Evolutionary conservation across 2,113 vertebrate genomes (phyloP).

Genomic region (Scopus umbretta): DNA sequence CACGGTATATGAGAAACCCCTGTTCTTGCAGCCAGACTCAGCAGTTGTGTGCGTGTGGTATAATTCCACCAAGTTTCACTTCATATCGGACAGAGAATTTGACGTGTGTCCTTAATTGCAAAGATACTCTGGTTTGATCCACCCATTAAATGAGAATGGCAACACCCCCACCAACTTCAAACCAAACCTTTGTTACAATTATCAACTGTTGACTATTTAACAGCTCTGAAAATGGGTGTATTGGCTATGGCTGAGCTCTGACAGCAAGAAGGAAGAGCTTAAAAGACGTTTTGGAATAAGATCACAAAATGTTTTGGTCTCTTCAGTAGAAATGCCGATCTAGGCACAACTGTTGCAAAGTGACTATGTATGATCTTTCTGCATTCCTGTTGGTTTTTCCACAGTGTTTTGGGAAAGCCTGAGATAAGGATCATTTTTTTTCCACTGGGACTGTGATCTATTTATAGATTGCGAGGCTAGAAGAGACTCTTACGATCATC

Average conservation of each 20-base stretch:
- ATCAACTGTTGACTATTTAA: neutral
- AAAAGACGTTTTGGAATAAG: neutral
- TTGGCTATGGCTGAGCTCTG: neutral
- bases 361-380: neutral
- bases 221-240: neutral
- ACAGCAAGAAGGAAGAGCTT: neutral
- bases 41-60: neutral
- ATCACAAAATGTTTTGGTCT: neutral
- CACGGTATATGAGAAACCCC: fast-evolving
- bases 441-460: neutral
- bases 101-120: neutral
- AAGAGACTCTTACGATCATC: neutral
- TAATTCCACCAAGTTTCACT: neutral
- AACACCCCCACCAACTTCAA: neutral
- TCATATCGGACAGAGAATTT: neutral
- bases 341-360: neutral
- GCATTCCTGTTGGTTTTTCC: neutral
- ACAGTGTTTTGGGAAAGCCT: neutral
- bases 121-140: neutral
- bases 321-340: neutral
- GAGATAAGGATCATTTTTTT: neutral
- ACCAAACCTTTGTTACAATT: neutral
- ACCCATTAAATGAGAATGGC: neutral
- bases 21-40: neutral
- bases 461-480: slow-evolving; percentile 7